Evolutionary conservation across 2,888 invertebrate genomes (phyloP), one percentile per base, ranked within the genome.

Genomic region (Drosophila meridionalis): DNA sequence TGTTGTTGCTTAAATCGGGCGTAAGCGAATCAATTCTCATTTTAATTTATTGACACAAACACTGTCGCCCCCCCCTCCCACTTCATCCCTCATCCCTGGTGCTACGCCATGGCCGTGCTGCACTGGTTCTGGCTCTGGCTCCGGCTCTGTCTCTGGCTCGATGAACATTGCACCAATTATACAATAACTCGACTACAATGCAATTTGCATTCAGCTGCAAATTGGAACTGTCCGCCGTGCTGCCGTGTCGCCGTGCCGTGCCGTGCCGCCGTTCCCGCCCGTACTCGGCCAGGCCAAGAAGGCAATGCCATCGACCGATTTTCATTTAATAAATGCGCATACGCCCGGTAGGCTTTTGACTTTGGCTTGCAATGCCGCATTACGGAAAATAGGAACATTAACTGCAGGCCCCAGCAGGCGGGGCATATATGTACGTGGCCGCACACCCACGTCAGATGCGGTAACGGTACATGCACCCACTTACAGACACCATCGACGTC

Each of bases 11-110:
- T 87, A 87, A 87, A 87, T 88, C 88, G 88, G 87, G 86, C 87
- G 88, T 87, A 87, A 87, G 87, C 87, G 87, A 87, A 87, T 87
- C 87, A 88, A 87, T 87, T 87, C 86, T 86, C 86, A 86, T 87
- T 87, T 87, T 87, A 87, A 87, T 87, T 87, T 87, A 87, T 87
- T 87, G 88, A 88, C 87, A 88, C 87, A 80, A 87, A 84, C 80
- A 72, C 68, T 64, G 59, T 57, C 72, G 71, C 79, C 70, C 67
- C 26, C 26, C 14, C 12, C 2, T 2, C 32, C 50, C 32, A 4
- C 7, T 20, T 20, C 20, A 20, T 34, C 20, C 14, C 12, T 20
- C 4, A 6, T 7, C 4, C n/a, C 26, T 50, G 28, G 28, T 20
- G 32, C n/a, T 8, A 8, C 42, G 0, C n/a, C 20, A 9, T 20